A percentile compares a stretch with the other conserved stretches of the same genome.
phyloP scores from a whole-genome alignment of 2,888 invertebrate genomes.

The Amphimallon solstitiale region DNA sequence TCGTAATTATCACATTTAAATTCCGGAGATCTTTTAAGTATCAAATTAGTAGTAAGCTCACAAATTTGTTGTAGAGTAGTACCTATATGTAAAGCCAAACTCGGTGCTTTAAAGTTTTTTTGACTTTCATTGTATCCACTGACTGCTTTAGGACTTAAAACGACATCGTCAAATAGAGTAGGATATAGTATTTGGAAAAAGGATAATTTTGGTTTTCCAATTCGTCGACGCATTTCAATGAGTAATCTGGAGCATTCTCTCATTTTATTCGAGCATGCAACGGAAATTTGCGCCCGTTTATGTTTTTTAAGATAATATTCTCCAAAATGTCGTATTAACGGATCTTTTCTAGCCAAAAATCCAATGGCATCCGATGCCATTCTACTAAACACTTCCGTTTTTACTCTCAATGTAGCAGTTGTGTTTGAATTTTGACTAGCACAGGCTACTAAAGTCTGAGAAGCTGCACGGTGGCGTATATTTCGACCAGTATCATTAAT shows the following conservation, averaged over 20 bases:
- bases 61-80: constrained; percentile 34
- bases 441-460: constrained; percentile 27
- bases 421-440: constrained; percentile 14
- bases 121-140: constrained; percentile 38
- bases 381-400: constrained; percentile 27
- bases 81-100: constrained; percentile 40
- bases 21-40: constrained; percentile 33
- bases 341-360: constrained; percentile 27
- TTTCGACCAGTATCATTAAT: constrained; percentile 25
- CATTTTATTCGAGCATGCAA: constrained; percentile 36
- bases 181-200: constrained; percentile 17
- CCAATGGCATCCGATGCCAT: constrained; percentile 29
- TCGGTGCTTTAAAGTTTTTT: constrained; percentile 44
- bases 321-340: constrained; percentile 32
- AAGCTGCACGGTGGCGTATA: no score
- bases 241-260: constrained; percentile 32
- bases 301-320: constrained; percentile 34
- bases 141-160: constrained; percentile 37
- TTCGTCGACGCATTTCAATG: constrained; percentile 26
- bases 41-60: constrained; percentile 16
- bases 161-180: constrained; percentile 13
- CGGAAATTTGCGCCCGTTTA: constrained; percentile 25
- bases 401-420: constrained; percentile 21
- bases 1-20: constrained; percentile 31
- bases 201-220: not conserved